Conservation (phyloP, 2,113 vertebrate species). For the Dolichallabes microphthalmus region DNA sequence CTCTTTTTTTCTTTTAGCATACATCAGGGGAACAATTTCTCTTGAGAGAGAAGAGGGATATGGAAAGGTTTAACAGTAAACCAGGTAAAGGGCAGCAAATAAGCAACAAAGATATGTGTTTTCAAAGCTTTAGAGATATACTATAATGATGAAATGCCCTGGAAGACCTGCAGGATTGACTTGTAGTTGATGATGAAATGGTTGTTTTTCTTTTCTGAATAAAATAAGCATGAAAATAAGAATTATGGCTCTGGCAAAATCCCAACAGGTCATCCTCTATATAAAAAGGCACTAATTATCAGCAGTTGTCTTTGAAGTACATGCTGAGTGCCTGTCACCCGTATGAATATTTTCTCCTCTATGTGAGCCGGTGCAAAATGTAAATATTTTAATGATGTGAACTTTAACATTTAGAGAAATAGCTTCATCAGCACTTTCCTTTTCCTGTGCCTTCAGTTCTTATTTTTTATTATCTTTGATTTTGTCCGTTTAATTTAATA, state of each 20-base stretch:
- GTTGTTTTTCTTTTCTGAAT: background rate
- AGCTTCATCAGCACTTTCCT: background rate
- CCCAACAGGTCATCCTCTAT: background rate
- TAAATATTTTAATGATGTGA: background rate
- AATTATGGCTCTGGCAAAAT: background rate
- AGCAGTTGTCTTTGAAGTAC: background rate
- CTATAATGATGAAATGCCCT: slow-evolving; percentile 9
- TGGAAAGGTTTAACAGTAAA: slow-evolving; percentile 13
- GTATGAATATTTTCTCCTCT: background rate
- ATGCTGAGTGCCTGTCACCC: background rate
- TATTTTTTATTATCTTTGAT: background rate
- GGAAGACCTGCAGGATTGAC: background rate
- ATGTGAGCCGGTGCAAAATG: background rate
- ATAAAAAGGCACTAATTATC: background rate
- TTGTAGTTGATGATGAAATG: slow-evolving; percentile 10
- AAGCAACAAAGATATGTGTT: background rate
- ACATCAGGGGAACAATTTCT: slow-evolving; percentile 12
- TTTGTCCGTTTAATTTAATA: background rate
- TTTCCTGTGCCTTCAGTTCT: background rate
- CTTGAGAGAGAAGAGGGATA: background rate
- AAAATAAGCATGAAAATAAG: slow-evolving; percentile 10
- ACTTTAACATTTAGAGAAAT: background rate
- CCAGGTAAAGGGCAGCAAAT: background rate
- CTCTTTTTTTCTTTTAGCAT: background rate
- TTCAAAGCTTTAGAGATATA: background rate